Base-by-base conservation (phyloP, 2,113 vertebrate species). In the Geothlypis trichas region DNA sequence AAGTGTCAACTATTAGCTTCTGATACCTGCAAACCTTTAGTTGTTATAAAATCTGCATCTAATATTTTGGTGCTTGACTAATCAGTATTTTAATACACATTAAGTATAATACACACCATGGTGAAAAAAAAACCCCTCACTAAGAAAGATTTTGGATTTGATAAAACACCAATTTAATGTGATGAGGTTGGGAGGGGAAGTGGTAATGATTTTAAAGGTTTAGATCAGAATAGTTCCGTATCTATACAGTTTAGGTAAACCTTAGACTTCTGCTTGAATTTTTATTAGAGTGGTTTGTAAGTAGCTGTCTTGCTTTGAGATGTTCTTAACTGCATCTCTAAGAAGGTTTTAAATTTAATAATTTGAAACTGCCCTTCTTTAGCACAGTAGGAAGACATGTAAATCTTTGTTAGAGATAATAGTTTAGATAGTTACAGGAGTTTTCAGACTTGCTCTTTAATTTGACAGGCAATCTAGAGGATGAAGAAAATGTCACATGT, bases 341-440 rank as follows among this genome's bases (percentile, higher is more conserved):
- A 4, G 20, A 71, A 71, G 68, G 11, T 46, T 95, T 81, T 90
- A 72, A 76, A 54, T 51, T 80, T 90, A 84, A 83, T 86, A 41
- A 90, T 90, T 94, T 93, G 63, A 94, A 88, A 61, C 71, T 71
- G 12, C 44, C 72, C 63, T 88, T 91, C 51, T 93, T 88, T 59
- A 86, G 3, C 72, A 61, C 42, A 71, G 59, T 71, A 54, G 52
- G 55, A 82, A 90, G 55, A 63, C 55, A 83, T 75, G 63, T 83
- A 92, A 80, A 91, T 94, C 90, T 93, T 83, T 87, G 65, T 89
- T 96, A 84, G 73, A 95, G 35, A 52, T 90, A 84, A 95, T 72
- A 89, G 69, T 93, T 95, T 81, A 89, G 76, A 90, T 93, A 94
- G 95, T 95, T 92, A 84, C 61, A 75, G 54, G 92, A 95, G 65